phyloP scores from a whole-genome alignment of 2,797 vertebrate genomes.

The Crocidura indochinensis region DNA sequence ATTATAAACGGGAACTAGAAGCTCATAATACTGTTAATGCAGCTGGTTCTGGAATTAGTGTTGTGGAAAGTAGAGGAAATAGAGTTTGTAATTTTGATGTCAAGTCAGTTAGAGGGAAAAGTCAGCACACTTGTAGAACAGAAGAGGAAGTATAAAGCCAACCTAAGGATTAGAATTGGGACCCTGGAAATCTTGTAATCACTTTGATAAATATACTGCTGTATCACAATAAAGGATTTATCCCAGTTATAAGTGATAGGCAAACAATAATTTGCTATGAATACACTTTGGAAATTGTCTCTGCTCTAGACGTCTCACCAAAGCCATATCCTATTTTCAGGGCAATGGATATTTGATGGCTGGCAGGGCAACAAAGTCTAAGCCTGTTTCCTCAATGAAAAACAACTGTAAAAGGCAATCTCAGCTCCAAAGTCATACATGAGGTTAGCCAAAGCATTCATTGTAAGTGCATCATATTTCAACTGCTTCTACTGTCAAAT shows the following conservation, averaged over 20 bases:
- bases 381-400: background rate
- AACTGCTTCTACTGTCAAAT: background rate
- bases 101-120: too few species aligned
- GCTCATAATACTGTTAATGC: background rate
- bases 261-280: background rate
- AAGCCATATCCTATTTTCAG: background rate
- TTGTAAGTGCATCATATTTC: background rate
- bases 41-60: background rate
- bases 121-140: background rate
- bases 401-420: background rate
- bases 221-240: background rate
- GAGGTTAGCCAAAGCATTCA: background rate
- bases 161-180: background rate
- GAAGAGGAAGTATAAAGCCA: background rate
- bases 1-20: conserved; percentile 56
- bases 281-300: background rate
- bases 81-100: conserved; percentile 8
- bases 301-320: background rate
- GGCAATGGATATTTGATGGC: background rate
- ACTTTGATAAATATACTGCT: background rate
- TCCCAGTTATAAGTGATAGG: background rate
- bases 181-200: background rate
- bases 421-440: background rate
- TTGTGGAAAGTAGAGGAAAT: background rate
- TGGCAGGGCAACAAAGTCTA: background rate